A percentile compares a stretch with the other conserved stretches of the same genome.
Evolutionary conservation across 1,140 invertebrate species (phyloP).

Genomic region (Brachionus manjavacas): DNA sequence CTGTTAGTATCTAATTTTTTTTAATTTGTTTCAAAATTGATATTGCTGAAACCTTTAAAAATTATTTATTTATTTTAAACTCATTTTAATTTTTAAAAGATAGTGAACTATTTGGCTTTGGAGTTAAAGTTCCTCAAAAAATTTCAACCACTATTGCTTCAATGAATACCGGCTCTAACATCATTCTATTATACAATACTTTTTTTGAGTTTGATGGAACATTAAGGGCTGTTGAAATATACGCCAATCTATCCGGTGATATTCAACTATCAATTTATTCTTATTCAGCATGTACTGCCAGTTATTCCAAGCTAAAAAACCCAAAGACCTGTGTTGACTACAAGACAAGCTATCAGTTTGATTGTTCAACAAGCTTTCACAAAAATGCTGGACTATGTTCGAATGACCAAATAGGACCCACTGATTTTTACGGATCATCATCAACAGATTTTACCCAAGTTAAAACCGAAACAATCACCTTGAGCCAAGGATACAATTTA

Average conservation of each 20-base stretch:
- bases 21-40: too few species aligned
- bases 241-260: neutral
- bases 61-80: too few species aligned
- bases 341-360: neutral
- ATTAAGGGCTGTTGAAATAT: conserved; percentile 16
- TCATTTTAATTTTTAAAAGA: neutral
- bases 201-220: neutral
- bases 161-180: neutral
- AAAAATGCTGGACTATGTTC: neutral
- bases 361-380: neutral
- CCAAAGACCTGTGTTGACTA: neutral
- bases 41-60: too few species aligned
- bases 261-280: neutral
- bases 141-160: neutral
- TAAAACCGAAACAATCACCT: neutral
- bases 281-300: neutral
- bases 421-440: neutral
- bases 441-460: neutral
- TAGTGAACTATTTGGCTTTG: neutral
- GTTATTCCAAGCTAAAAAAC: neutral
- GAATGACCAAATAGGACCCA: neutral
- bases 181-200: neutral
- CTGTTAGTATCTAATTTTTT: too few species aligned
- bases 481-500: conserved; percentile 13
- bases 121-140: neutral